These are phyloP conservation scores for Oncorhynchus nerka DNA, from an alignment of 2,113 vertebrate genomes.

Conservation along the genomic window DNA sequence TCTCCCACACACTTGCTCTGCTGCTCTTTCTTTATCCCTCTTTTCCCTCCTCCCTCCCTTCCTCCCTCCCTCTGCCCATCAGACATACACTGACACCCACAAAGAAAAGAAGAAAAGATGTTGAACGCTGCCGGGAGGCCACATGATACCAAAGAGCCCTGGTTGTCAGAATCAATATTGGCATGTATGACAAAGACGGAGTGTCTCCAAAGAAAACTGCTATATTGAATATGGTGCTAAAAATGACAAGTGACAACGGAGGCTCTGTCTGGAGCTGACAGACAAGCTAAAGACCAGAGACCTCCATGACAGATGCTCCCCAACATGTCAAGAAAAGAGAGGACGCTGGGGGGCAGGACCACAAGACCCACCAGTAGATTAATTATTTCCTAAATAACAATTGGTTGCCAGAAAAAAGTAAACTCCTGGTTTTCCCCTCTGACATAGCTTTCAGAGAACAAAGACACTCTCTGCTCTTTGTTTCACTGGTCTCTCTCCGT, in stretches of 20 bases:
- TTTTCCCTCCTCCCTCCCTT: not conserved
- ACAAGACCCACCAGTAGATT: constrained; percentile 46
- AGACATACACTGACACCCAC: constrained; percentile 25
- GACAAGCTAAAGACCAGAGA: constrained; percentile 67
- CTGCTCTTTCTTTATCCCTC: not conserved
- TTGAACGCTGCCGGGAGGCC: constrained; percentile 23
- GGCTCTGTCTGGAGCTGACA: constrained; percentile 62
- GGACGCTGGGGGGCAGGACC: constrained; percentile 37
- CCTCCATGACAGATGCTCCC: constrained; percentile 66
- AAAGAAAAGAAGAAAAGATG: constrained; percentile 28
- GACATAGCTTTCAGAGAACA: constrained; percentile 24
- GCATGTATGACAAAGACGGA: constrained; percentile 63
- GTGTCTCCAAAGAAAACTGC: constrained; percentile 58
- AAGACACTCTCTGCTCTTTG: constrained; percentile 18
- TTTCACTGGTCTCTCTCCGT: not conserved
- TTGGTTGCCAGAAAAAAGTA: constrained; percentile 5
- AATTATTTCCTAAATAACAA: constrained; percentile 39
- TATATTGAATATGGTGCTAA: constrained; percentile 54
- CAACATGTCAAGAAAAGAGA: constrained; percentile 49
- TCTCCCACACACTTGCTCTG: not conserved
- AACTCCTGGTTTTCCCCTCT: constrained; percentile 11
- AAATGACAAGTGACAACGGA: constrained; percentile 70
- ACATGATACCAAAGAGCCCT: constrained; percentile 40
- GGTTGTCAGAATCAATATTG: constrained; percentile 69
- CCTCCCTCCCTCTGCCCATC: not conserved